Conservation (phyloP, 1,140 invertebrate species). For the Pogonomyrmex barbatus region DNA sequence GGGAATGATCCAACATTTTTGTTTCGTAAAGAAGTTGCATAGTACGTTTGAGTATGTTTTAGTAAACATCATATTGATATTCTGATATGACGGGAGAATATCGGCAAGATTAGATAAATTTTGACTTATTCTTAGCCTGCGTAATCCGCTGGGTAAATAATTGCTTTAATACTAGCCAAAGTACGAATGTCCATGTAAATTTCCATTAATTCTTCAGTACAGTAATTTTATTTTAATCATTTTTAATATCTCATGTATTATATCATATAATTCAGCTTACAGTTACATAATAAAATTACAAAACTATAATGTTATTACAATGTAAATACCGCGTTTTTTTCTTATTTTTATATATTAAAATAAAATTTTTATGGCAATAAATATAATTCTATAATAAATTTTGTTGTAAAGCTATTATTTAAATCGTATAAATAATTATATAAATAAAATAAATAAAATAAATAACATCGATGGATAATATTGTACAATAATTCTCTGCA, state of each 20-base stretch:
- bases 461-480: not conserved
- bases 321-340: too few relatives aligned
- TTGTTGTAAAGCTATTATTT: not conserved
- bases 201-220: not conserved
- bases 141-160: slow-evolving; percentile 30
- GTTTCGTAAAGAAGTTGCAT: not conserved
- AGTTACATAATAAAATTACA: not conserved
- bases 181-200: slow-evolving; percentile 20
- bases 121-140: slow-evolving; percentile 48
- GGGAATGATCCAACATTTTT: slow-evolving; percentile 12
- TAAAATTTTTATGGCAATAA: not conserved
- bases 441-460: slow-evolving; percentile 9
- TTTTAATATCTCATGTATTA: not conserved
- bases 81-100: slow-evolving; percentile 21
- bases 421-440: not conserved
- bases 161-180: not conserved
- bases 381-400: not conserved
- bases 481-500: slow-evolving; percentile 10
- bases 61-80: slow-evolving; percentile 34
- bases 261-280: not conserved
- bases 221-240: not conserved
- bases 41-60: not conserved
- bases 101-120: slow-evolving; percentile 71
- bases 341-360: not conserved
- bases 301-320: not conserved